Conservation (phyloP, 2,888 invertebrate genomes). For the Unio pictorum region DNA sequence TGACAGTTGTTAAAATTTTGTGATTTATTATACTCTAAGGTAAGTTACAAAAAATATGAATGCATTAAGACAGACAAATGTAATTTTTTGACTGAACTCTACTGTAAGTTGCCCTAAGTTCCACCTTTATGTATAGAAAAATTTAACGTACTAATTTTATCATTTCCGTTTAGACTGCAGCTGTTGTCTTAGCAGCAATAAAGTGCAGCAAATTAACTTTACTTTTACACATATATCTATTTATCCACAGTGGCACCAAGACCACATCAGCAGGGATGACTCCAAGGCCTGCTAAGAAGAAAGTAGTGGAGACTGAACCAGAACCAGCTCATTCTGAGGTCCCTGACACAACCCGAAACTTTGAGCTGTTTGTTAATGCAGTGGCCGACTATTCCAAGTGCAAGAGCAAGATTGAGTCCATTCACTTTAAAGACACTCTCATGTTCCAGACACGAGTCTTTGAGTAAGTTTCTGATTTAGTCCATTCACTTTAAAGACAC, state of each 20-base stretch:
- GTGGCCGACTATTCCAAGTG: slow-evolving; percentile 67
- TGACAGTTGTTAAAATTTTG: no score
- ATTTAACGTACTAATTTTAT: no score
- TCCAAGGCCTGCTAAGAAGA: slow-evolving; percentile 64
- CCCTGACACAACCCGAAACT: slow-evolving; percentile 56
- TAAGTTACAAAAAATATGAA: no score
- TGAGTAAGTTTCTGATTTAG: slow-evolving; percentile 64
- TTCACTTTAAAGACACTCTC: slow-evolving; percentile 70
- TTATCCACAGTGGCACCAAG: slow-evolving; percentile 16
- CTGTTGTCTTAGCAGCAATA: no score
- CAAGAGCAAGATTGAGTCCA: slow-evolving; percentile 62
- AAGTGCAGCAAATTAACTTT: no score
- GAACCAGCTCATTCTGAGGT: slow-evolving; percentile 67
- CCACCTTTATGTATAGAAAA: no score
- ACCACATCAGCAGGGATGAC: slow-evolving; percentile 31
- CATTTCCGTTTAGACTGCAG: no score
- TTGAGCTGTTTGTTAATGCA: slow-evolving; percentile 67
- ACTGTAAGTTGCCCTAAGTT: no score
- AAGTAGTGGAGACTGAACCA: slow-evolving; percentile 69
- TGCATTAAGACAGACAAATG: no score
- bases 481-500: slow-evolving; percentile 69
- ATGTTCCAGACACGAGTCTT: slow-evolving; percentile 71
- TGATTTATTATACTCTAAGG: no score
- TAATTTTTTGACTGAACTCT: no score
- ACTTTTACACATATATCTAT: no score